Base-by-base conservation (phyloP, 1,140 invertebrate genomes). In the Penaeus chinensis region DNA sequence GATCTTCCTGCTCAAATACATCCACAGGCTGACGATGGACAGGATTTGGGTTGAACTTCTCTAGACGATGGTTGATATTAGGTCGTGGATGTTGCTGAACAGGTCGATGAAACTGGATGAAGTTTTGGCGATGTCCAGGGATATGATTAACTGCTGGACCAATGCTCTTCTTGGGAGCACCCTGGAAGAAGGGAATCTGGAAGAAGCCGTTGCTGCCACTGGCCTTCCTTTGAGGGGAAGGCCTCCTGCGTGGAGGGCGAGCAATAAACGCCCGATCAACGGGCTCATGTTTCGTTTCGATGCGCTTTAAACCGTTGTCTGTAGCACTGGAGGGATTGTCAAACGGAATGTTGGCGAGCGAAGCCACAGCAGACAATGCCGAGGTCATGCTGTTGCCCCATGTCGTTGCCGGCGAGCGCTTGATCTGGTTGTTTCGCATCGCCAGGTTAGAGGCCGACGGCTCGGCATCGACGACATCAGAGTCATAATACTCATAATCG, bases 321-420 rank as follows among this genome's bases (percentile, higher is more conserved):
- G 71, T 69, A 22, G 80, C 42, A 13, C 42, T 54, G 27, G 60
- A 54, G 42, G 82, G 24, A 69, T 42, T 82, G 60, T 84, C 82
- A 22, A 80, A 74, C 13, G 87, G 87, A 19, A 88, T 71, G 63
- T 88, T 88, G 37, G 76, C 82, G 3, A 88, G 77, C 4, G 87
- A 88, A n/a, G 87, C 87, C 54, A 88, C 84, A 22, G 87, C 87
- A 66, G 87, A 88, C 8, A 88, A 62, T 32, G 87, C 82, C 18
- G 87, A 88, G 19, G 65, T 62, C 87, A 88, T 88, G 63, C 61
- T 42, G 19, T n/a, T 84, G 24, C 63, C 79, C 37, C 54, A 79
- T 4, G 18, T n/a, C 8, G 54, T 54, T 8, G 85, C 37, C 10
- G 32, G 19, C 24, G 71, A 71, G 2, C 24, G 16, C 19, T 62